Evolutionary conservation across 2,888 invertebrate species (phyloP).

Genomic region (Sepioteuthis lessoniana): DNA sequence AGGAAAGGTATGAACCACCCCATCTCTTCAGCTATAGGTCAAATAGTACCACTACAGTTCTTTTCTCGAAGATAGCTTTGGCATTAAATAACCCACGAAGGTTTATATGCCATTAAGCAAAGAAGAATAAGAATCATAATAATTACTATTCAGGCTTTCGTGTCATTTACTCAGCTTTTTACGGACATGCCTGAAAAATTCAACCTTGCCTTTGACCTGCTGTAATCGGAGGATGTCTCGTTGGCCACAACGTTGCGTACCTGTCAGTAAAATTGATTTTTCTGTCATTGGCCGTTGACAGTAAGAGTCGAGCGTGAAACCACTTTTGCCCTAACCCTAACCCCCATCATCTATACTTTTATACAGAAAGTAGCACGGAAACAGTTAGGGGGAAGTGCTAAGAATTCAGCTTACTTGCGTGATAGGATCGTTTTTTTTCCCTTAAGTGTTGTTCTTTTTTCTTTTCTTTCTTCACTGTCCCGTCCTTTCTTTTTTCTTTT

Average conservation of each 20-base stretch:
- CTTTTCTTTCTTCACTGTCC: background rate
- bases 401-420: background rate
- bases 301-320: constrained; percentile 10
- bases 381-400: background rate
- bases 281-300: constrained; percentile 33
- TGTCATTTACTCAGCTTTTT: too few relatives aligned
- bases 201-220: background rate
- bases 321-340: background rate
- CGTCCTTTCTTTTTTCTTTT: background rate
- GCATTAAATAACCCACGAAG: too few relatives aligned
- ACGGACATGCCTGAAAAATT: background rate
- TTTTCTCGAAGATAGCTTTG: too few relatives aligned
- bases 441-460: background rate
- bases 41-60: too few relatives aligned
- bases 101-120: too few relatives aligned
- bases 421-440: background rate
- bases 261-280: constrained; percentile 8
- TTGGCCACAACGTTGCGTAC: background rate
- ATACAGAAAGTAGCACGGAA: background rate
- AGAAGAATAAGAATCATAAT: too few relatives aligned
- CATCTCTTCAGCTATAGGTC: too few relatives aligned
- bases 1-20: too few relatives aligned
- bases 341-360: background rate
- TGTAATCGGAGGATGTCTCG: background rate
- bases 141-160: too few relatives aligned